Evolutionary conservation across 2,797 vertebrate species (phyloP), one percentile per base, ranked within the genome.

Genomic region (Ammospiza maritima): DNA sequence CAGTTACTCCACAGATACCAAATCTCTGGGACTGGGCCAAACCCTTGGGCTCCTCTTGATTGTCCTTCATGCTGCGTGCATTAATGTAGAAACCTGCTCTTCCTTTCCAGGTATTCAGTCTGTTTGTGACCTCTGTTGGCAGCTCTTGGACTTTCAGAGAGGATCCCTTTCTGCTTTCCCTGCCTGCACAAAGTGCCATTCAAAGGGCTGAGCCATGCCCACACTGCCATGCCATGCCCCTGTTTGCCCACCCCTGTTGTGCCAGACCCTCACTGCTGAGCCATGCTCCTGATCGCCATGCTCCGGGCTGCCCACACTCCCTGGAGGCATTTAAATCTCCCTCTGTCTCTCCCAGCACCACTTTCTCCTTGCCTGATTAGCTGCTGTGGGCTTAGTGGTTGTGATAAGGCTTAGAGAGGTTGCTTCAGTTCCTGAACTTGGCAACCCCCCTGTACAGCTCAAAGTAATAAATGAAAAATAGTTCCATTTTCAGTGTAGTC

Each of bases 271-370:
- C 29, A 26, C 14, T 32, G 42, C 50, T 36, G 21, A 50, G 58
- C 27, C 32, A 4, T n/a, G n/a, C 26, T 29, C 18, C 50, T 71
- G 15, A 27, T 27, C 0, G 0, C 23, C 1, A 0, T 27, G 10
- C 3, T 44, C 15, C 1, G 1, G 42, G 32, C 16, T 1, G 0
- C 12, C 50, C 36, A 56, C 10, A 5, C 8, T 44, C 32, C 36
- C 6, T 51, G 67, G 10, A 58, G 44, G 17, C 8, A 13, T 26
- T 48, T 42, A 30, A 56, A 42, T 48, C 11, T 30, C 30, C 14
- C 13, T 51, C 1, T 26, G 9, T 40, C 47, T 6, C 29, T 62
- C 20, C 7, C 65, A 71, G 34, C 17, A 22, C 17, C 2, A 19
- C 9, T 10, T 14, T 19, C 34, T 48, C 14, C 34, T 78, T 26